Evolutionary conservation across 2,797 vertebrate species (phyloP).

Genomic region (Austrolebias charrua): DNA sequence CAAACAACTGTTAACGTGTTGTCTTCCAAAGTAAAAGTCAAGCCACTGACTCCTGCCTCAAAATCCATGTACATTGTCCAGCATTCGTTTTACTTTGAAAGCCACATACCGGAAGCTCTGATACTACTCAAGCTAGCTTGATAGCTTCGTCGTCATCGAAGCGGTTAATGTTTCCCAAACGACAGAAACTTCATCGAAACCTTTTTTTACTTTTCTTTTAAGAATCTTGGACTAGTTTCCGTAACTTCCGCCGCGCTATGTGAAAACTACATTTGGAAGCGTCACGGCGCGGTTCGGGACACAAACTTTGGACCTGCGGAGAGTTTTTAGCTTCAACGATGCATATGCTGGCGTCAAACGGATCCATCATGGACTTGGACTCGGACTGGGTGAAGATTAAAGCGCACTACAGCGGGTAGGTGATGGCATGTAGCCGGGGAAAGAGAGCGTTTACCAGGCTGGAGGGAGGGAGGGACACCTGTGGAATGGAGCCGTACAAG

Average conservation of each 20-base stretch:
- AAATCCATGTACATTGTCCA: rapidly evolving
- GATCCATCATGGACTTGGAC: slow-evolving; percentile 80
- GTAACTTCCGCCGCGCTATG: neutral
- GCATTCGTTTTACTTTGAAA: slow-evolving; percentile 25
- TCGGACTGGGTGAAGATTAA: slow-evolving; percentile 86
- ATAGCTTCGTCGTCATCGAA: neutral
- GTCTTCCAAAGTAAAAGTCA: slow-evolving; percentile 42
- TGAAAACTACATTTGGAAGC: neutral
- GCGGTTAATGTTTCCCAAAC: slow-evolving; percentile 19
- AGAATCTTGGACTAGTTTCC: rapidly evolving
- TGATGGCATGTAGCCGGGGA: slow-evolving; percentile 10
- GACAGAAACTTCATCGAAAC: slow-evolving; percentile 38
- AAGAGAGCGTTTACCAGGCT: no score
- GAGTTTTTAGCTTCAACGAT: slow-evolving; percentile 11
- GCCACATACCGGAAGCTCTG: rapidly evolving
- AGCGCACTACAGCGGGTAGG: slow-evolving; percentile 91
- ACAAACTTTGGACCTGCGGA: slow-evolving; percentile 5
- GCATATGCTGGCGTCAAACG: slow-evolving; percentile 83
- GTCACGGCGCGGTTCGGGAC: neutral
- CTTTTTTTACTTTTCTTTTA: slow-evolving; percentile 8
- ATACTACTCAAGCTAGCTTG: rapidly evolving
- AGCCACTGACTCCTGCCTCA: rapidly evolving
- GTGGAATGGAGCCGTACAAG: slow-evolving; percentile 9
- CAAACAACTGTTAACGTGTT: rapidly evolving
- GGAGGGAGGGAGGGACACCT: slow-evolving; percentile 11